Evolutionary conservation across 2,113 vertebrate species (phyloP).

Genomic region (Cynocephalus volans): DNA sequence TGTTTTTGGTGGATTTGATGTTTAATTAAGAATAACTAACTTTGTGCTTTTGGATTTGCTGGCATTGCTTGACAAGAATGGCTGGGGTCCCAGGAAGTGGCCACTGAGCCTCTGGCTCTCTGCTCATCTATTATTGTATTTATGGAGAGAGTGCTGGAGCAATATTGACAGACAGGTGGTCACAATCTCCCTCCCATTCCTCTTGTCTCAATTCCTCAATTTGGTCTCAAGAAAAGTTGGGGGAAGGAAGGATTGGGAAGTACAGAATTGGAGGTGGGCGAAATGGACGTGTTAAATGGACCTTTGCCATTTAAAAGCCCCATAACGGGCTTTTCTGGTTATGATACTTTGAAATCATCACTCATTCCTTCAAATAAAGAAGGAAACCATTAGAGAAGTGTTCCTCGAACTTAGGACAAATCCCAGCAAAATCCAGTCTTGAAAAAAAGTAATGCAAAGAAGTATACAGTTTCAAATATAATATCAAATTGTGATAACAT

Average conservation of each 20-base stretch:
- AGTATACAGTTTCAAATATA: slow-evolving; percentile 13
- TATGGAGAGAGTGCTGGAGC: background rate
- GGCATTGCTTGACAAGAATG: background rate
- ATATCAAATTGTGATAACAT: slow-evolving; percentile 15
- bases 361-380: slow-evolving; percentile 50
- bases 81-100: background rate
- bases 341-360: background rate
- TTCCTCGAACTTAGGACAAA: slow-evolving; percentile 3
- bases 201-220: background rate
- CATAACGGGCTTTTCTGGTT: background rate
- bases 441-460: background rate
- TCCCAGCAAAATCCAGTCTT: background rate
- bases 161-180: background rate
- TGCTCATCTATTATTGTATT: background rate
- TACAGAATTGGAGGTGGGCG: fast-evolving
- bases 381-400: background rate
- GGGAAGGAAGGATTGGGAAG: background rate
- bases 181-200: background rate
- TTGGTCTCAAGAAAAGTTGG: background rate
- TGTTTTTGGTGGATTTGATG: background rate
- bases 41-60: background rate
- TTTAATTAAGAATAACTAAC: background rate
- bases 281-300: background rate
- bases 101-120: background rate
- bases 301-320: background rate